Evolutionary conservation across 2,888 invertebrate genomes (phyloP), one percentile per base, ranked within the genome.

Genomic region (Napeogenes inachia): DNA sequence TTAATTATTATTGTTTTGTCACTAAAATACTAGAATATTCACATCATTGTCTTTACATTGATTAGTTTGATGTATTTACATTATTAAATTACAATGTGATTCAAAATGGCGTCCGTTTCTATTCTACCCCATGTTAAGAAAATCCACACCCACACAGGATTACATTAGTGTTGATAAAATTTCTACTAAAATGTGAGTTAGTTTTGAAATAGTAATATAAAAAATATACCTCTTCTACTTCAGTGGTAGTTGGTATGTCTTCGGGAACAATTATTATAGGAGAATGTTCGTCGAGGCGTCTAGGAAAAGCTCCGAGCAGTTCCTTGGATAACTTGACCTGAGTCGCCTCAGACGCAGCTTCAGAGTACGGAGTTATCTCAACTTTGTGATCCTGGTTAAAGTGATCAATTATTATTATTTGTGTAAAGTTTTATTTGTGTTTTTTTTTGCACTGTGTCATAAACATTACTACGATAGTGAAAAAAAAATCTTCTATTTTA

Each of bases 361-460:
- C 87, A 1, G 84, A 78, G 66, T 84, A 84, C 6, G 87, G 87
- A 12, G 86, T 85, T 66, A 89, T 89, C 68, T 85, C 83, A 67
- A 89, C 85, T 71, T 85, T 83, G 67, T 85, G 79, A 59, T 85
- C 86, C 81, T 82, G 75, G 59, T 64, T 60, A 68, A 66, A 73
- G 61, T 57, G 61, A 56, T 2, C 3, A 66, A 38, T 10, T 13
- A 21, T 30, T 47, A 12, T 2, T 21, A 68, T 47, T 55, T n/a
- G 30, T 57, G 42, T 33, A 54, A 46, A 32, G 35, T 13, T 4
- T 45, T 32, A 6, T 54, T 8, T 45, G 13, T 30, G 10, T 50
- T 6, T 35, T 4, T 35, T 35, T 50, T 50, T 50, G 50, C 30
- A 50, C 30, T 50, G 30, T 30, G 50, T 50, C 30, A 10, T 42